Conservation (phyloP, 2,113 vertebrate species). For the Elephantulus edwardii region DNA sequence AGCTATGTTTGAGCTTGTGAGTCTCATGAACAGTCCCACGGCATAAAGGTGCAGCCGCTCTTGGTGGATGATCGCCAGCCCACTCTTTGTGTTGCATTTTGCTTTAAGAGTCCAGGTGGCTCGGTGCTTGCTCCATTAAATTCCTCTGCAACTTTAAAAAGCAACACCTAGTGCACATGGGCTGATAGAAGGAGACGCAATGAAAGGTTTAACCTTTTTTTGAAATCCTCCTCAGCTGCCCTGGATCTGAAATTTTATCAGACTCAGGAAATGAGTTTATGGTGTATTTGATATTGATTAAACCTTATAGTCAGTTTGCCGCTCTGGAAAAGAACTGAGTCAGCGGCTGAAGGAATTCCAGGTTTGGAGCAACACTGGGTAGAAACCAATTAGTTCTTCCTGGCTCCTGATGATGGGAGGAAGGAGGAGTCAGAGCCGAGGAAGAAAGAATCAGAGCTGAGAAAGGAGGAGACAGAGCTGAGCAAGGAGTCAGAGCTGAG, state of each 20-base stretch:
- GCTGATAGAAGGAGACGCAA: constrained; percentile 56
- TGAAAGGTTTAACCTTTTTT: constrained; percentile 78
- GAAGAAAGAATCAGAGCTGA: no score
- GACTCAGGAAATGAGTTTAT: constrained; percentile 83
- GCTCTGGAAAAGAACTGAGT: constrained; percentile 75
- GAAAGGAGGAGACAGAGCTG: no score
- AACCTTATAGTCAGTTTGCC: constrained; percentile 68
- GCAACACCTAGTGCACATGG: constrained; percentile 52
- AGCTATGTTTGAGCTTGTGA: neutral
- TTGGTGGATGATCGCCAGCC: neutral
- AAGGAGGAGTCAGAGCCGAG: neutral
- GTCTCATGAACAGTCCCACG: neutral
- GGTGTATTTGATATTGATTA: constrained; percentile 81
- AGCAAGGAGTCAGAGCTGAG: no score
- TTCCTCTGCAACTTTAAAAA: neutral
- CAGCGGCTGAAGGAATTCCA: constrained; percentile 72
- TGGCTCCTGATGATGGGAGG: neutral
- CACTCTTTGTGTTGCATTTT: neutral
- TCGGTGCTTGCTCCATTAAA: constrained; percentile 12
- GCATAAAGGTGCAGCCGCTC: neutral
- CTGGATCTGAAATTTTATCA: constrained; percentile 82
- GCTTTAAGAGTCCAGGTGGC: neutral
- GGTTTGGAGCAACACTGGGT: constrained; percentile 39
- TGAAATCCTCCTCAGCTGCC: constrained; percentile 77
- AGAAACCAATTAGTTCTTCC: neutral